Evolutionary conservation across 2,888 invertebrate genomes (phyloP).

Genomic region (Ephialtes manifestator): DNA sequence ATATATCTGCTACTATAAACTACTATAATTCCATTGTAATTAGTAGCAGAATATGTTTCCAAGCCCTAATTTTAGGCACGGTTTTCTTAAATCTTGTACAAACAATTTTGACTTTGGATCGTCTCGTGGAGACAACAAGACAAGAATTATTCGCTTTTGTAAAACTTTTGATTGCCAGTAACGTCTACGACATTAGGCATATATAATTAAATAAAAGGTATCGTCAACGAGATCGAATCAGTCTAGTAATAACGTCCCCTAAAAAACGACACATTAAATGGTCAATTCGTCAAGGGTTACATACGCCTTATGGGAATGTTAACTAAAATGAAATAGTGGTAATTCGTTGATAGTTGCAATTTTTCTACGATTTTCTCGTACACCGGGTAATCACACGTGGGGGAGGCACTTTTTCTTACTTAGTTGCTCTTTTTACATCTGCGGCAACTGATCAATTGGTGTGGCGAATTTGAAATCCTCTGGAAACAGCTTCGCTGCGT

Average conservation of each 20-base stretch:
- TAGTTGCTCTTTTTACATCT: slow-evolving; percentile 87
- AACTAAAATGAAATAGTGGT: background rate
- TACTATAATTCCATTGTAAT: background rate
- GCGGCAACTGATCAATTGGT: slow-evolving; percentile 97
- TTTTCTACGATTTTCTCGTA: background rate
- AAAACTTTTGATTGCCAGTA: background rate
- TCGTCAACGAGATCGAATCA: slow-evolving; percentile 1
- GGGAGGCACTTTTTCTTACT: background rate
- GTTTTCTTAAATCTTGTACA: background rate
- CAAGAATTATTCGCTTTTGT: background rate
- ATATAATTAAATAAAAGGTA: background rate
- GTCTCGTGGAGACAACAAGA: background rate
- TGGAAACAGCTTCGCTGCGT: slow-evolving; percentile 96
- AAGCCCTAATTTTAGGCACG: background rate
- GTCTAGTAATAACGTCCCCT: slow-evolving; percentile 3
- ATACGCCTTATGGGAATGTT: background rate
- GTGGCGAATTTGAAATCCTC: slow-evolving; percentile 98
- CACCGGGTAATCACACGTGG: background rate
- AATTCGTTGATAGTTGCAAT: background rate
- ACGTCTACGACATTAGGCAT: background rate
- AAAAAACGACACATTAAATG: background rate
- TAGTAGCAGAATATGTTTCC: background rate
- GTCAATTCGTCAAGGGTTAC: background rate
- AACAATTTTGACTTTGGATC: background rate
- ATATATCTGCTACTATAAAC: background rate